Base-by-base conservation (phyloP, 2,888 invertebrate species). In the Neoascia interrupta region DNA sequence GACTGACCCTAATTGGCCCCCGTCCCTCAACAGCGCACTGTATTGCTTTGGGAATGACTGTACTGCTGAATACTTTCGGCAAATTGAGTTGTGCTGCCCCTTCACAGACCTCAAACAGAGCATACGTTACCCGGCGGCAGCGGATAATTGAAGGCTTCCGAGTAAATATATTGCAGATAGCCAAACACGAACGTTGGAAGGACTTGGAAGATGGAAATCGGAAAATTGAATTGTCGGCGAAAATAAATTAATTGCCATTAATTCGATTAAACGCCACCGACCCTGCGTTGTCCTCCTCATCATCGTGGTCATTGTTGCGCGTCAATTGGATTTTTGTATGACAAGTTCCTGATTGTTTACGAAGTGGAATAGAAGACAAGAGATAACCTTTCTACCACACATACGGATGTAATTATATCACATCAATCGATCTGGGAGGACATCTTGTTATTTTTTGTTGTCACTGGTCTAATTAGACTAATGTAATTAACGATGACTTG, bases 401-500 rank as follows among this genome's bases (percentile, higher is more conserved):
- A n/a, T n/a, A n/a, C n/a, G n/a, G n/a, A n/a, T n/a, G n/a, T n/a
- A n/a, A n/a, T n/a, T n/a, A n/a, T n/a, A n/a, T n/a, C n/a, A n/a
- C n/a, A n/a, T n/a, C n/a, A n/a, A n/a, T n/a, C n/a, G n/a, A n/a
- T n/a, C n/a, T n/a, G n/a, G n/a, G n/a, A n/a, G n/a, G 60, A 13
- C 47, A 39, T 43, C 43, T 53, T 43, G 36, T 3, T 54, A 16
- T 36, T n/a, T n/a, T n/a, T n/a, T n/a, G n/a, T n/a, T n/a, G n/a
- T n/a, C n/a, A n/a, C n/a, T n/a, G n/a, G n/a, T n/a, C n/a, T n/a
- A n/a, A n/a, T n/a, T 64, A 18, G 31, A 15, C 15, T 39, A 47
- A 49, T 21, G 31, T 49, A 68, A 56, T 56, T 56, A 56, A 56
- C 56, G 28, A 34, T 56, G 56, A 31, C 31, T 49, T 11, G 39